Evolutionary conservation across 2,888 invertebrate species (phyloP), one percentile per base, ranked within the genome.

Genomic region (Stegophylla sp.): DNA sequence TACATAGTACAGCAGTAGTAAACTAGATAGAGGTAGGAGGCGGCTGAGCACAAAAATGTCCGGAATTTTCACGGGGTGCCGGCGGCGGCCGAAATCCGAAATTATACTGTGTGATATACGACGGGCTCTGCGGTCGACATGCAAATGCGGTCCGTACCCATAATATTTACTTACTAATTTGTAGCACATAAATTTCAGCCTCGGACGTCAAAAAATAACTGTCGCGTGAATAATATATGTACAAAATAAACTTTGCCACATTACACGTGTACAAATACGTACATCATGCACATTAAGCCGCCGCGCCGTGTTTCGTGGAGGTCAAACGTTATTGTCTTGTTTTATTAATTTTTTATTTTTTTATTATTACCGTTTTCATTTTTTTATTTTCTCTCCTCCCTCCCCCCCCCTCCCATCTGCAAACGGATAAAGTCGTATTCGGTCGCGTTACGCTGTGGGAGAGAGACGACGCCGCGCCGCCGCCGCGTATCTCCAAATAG

Each of bases 81-180:
- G 34, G 34, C 34, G 34, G 34, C 64, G 15, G 7, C 12, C 43
- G 43, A 20, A 41, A 20, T 13, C 12, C 13, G 13, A 7, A 26
- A 45, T 48, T 10, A 45, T 43, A 26, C 45, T 45, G 45, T 45
- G 10, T 1, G 3, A 53, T 53, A n/a, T n/a, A n/a, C 53, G n/a
- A 41, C 15, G 53, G 51, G 53, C 53, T 34, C 48, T 17, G 34
- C 51, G 41, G 56, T 56, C 43, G 45, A 73, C 73, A 61, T 45
- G 73, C 59, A 61, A 73, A 73, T 45, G 59, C 26, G 56, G 72
- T 59, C 26, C 12, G 43, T 34, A 59, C 43, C 26, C 12, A 26
- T 34, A 34, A 34, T 74, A 23, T 75, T 51, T 64, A 64, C 75
- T 51, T 64, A 64, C 75, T 75, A 75, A 75, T 75, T 75, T 75